A percentile compares a stretch with the other conserved stretches of the same genome.
Conservation (phyloP, 1,140 invertebrate genomes). For the Andricus grossulariae region DNA sequence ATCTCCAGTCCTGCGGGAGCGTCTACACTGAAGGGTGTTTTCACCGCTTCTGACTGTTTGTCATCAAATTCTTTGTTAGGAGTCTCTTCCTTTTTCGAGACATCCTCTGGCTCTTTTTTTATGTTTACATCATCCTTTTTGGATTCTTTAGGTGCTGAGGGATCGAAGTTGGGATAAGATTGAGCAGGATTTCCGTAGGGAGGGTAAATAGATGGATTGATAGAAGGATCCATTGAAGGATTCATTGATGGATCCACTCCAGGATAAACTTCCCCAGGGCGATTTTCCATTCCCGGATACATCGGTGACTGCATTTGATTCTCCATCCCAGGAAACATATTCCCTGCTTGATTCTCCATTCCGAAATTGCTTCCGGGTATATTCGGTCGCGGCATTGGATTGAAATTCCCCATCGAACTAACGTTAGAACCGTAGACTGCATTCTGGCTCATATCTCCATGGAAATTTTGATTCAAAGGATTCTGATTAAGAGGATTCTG, state of each 20-base stretch:
- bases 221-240: conserved; percentile 13
- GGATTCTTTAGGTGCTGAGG: conserved; percentile 45
- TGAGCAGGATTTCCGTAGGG: conserved; percentile 53
- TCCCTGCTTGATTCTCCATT: conserved; percentile 48
- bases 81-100: conserved; percentile 74
- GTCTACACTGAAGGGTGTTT: conserved; percentile 69
- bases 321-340: conserved; percentile 51
- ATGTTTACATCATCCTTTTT: conserved; percentile 60
- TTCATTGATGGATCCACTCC: conserved; percentile 41
- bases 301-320: conserved; percentile 38
- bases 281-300: conserved; percentile 36
- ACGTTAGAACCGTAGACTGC: conserved; percentile 52
- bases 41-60: conserved; percentile 58
- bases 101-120: conserved; percentile 56
- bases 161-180: conserved; percentile 44
- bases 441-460: conserved; percentile 54
- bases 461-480: conserved; percentile 53
- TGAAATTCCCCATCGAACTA: conserved; percentile 57
- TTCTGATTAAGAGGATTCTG: conserved; percentile 53
- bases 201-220: conserved; percentile 22
- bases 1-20: conserved; percentile 66
- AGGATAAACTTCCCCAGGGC: conserved; percentile 47
- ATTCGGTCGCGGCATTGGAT: conserved; percentile 45
- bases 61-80: conserved; percentile 75
- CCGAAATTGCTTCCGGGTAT: conserved; percentile 57